These are phyloP conservation scores for Eurosta solidaginis DNA, from an alignment of 1,140 invertebrate genomes.

Conservation along the genomic window DNA sequence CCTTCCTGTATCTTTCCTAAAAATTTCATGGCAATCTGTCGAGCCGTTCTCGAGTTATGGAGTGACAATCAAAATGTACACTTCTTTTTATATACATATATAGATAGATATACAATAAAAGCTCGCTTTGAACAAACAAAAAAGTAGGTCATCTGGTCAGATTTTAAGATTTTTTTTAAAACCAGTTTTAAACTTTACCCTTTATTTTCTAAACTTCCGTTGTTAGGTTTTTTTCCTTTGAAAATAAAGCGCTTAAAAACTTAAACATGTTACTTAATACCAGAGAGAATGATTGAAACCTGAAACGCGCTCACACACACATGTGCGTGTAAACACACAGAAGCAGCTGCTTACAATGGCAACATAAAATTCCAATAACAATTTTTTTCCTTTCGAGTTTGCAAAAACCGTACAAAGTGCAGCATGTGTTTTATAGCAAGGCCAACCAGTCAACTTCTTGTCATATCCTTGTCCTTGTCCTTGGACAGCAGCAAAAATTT, in stretches of 20 bases:
- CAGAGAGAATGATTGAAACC: not conserved
- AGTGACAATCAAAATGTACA: no score
- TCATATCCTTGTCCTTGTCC: slow-evolving; percentile 21
- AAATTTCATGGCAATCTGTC: no score
- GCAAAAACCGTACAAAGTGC: not conserved
- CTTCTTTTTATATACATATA: no score
- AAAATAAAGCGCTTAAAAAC: not conserved
- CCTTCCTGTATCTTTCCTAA: no score
- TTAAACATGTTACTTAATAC: not conserved
- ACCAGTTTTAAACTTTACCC: not conserved
- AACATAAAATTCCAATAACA: not conserved
- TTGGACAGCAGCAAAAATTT: slow-evolving; percentile 10
- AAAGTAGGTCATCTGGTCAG: slow-evolving; percentile 17
- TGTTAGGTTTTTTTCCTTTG: not conserved
- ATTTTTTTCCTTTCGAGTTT: no score
- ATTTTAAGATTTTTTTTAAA: not conserved
- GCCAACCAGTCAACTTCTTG: not conserved
- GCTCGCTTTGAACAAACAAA: not conserved
- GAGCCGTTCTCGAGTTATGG: no score
- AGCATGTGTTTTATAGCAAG: not conserved
- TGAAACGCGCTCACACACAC: not conserved
- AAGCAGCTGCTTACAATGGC: not conserved
- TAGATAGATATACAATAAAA: no score
- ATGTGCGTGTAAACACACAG: not conserved
- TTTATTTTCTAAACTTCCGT: not conserved